Evolutionary conservation across 2,888 invertebrate species (phyloP).

Genomic region (Stratiomys singularior): DNA sequence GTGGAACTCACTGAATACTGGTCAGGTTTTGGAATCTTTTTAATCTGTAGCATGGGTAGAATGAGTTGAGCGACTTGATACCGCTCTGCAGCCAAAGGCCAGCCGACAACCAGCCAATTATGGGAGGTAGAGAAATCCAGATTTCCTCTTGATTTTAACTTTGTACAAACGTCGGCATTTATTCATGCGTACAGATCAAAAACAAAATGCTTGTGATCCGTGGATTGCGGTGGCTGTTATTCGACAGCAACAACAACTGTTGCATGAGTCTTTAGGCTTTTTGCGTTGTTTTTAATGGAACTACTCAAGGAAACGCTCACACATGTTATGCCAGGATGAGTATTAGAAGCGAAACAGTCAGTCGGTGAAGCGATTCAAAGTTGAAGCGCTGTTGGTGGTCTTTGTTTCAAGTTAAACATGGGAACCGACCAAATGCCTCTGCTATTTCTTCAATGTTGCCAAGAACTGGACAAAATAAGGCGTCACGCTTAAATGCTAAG

Average conservation of each 20-base stretch:
- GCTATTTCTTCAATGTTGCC: slow-evolving; percentile 24
- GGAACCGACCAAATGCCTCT: background rate
- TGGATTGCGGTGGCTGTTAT: background rate
- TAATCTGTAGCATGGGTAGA: slow-evolving; percentile 2
- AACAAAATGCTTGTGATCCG: slow-evolving; percentile 31
- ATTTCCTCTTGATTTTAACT: slow-evolving; percentile 23
- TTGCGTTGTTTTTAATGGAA: slow-evolving; percentile 27
- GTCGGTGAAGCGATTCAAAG: background rate
- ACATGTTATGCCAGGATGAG: slow-evolving; percentile 1
- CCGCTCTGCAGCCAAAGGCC: background rate
- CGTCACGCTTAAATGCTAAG: background rate
- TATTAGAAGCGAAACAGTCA: slow-evolving; percentile 13
- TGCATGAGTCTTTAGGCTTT: background rate
- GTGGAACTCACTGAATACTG: slow-evolving; percentile 27
- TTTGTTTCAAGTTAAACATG: slow-evolving; percentile 27
- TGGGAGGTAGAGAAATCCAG: slow-evolving; percentile 24
- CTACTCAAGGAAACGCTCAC: slow-evolving; percentile 13
- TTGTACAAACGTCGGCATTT: slow-evolving; percentile 24
- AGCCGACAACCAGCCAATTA: slow-evolving; percentile 25
- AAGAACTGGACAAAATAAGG: background rate
- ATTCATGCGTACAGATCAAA: slow-evolving; percentile 25
- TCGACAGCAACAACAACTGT: slow-evolving; percentile 3
- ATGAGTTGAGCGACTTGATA: background rate
- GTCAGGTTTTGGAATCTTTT: slow-evolving; percentile 17
- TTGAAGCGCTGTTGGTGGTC: slow-evolving; percentile 29